These are phyloP conservation scores for Chymomyza caudatula DNA, from an alignment of 2,888 invertebrate genomes.

Conservation along the genomic window DNA sequence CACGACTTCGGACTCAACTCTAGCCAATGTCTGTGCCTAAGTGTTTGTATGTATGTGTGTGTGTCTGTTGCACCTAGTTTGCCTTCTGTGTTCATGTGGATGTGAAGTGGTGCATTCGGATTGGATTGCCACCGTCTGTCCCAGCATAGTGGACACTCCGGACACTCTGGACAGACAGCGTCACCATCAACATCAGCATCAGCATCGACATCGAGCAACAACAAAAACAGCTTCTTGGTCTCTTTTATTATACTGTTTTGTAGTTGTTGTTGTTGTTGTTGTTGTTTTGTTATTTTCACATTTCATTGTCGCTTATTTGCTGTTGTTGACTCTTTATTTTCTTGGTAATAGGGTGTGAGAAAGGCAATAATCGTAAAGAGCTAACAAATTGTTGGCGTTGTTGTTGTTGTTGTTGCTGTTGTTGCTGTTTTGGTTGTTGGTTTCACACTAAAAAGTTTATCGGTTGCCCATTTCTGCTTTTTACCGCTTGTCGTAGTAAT, in stretches of 20 bases:
- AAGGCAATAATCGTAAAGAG: constrained; percentile 75
- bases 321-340: constrained; percentile 63
- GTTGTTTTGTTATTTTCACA: constrained; percentile 51
- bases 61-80: constrained; percentile 54
- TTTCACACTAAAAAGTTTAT: constrained; percentile 68
- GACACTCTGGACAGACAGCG: constrained; percentile 8
- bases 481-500: constrained; percentile 31
- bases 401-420: constrained; percentile 15
- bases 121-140: background rate
- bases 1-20: background rate
- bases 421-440: constrained; percentile 33
- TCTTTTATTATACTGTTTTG: background rate
- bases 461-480: constrained; percentile 47
- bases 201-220: background rate
- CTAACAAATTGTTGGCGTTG: constrained; percentile 67
- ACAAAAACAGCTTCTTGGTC: constrained; percentile 26
- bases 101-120: background rate
- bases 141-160: background rate
- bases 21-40: background rate
- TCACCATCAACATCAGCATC: background rate
- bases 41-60: constrained; percentile 25
- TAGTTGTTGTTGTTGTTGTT: constrained; percentile 17
- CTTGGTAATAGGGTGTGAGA: constrained; percentile 75
- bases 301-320: constrained; percentile 53
- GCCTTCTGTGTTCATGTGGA: constrained; percentile 6